Evolutionary conservation across 2,888 invertebrate species (phyloP).

Genomic region (Gortyna flavago): DNA sequence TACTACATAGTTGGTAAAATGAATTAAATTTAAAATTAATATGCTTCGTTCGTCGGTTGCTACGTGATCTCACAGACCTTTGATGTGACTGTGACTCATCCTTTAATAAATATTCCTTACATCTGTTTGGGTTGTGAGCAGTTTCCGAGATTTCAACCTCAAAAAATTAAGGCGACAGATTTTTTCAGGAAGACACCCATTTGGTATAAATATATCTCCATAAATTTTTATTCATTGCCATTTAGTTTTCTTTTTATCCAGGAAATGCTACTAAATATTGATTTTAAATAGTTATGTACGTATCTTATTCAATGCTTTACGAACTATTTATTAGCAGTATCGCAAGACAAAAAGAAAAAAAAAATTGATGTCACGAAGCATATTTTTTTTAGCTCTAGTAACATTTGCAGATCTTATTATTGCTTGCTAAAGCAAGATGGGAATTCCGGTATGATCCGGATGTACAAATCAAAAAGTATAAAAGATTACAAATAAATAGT

Average conservation of each 20-base stretch:
- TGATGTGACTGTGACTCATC: conserved; percentile 10
- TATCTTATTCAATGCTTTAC: not conserved
- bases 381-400: not conserved
- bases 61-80: not conserved
- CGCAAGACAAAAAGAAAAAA: conserved; percentile 36
- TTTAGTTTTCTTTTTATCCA: not conserved
- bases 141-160: conserved; percentile 3
- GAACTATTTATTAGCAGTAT: conserved; percentile 40
- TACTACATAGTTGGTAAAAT: not conserved
- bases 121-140: not conserved
- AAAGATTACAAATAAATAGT: not conserved
- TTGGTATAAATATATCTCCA: too few species aligned
- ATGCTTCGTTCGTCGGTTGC: not conserved
- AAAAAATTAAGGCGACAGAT: too few species aligned
- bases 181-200: not conserved
- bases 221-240: too few species aligned
- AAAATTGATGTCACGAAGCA: conserved; percentile 30
- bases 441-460: not conserved
- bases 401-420: not conserved
- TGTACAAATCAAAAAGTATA: not conserved
- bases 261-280: not conserved
- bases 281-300: not conserved
- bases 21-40: conserved; percentile 10
- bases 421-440: conserved; percentile 1
- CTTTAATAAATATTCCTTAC: not conserved